Evolutionary conservation across 2,888 invertebrate genomes (phyloP), one percentile per base, ranked within the genome.

Genomic region (Crematogaster levior): DNA sequence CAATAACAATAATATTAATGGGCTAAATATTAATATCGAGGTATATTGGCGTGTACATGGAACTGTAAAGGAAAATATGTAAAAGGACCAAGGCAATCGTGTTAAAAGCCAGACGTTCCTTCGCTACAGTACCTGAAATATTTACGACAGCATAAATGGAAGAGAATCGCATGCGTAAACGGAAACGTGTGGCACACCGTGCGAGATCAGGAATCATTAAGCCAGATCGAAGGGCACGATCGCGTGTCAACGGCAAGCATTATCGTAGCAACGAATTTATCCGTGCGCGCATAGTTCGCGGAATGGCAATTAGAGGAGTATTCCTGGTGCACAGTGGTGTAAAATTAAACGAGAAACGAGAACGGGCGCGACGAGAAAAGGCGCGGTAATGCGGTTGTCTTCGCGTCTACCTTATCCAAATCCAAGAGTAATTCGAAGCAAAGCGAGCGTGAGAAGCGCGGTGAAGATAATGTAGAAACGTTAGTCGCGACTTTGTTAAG

Each of bases 401-500:
- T 46, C 53, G 53, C 56, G 30, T 12, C 24, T 12, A 15, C 46
- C 58, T 24, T 56, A 48, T 77, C 60, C 58, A 56, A 70, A 83
- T 70, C 40, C 68, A 60, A 30, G 43, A 80, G 70, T 81, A 83
- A 84, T 83, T 83, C 48, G 73, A n/a, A 51, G 51, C 40, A 80
- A 80, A 83, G 40, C 74, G 83, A 63, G 83, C 74, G 74, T 73
- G 66, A 24, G 63, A 79, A 43, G 70, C 60, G 30, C 61, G 21
- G 40, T 37, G 61, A 37, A 66, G 46, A 43, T 27, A 56, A 37
- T 43, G 30, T 27, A 70, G 53, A 73, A 63, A 51, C 51, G 43
- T 75, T 75, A 66, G 79, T 81, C 63, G 83, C 77, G 77, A 85
- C 85, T 89, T 89, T 84, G 87, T 89, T 89, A 89, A 82, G 73